Conservation (phyloP, 2,797 vertebrate species). For the Todus mexicanus region DNA sequence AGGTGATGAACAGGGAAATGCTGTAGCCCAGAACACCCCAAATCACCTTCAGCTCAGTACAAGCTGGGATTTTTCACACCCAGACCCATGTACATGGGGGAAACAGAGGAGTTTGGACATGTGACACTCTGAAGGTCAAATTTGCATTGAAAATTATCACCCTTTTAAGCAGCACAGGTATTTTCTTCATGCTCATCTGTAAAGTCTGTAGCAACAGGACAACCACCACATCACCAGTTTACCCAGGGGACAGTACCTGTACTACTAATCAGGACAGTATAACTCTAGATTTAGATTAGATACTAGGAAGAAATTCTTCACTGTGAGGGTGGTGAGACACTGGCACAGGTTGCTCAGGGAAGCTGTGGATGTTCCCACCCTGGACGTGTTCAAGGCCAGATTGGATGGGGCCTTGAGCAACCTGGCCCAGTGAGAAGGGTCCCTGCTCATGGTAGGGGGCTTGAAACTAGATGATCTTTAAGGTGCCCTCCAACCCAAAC, state of each 20-base stretch:
- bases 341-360: too few relatives aligned
- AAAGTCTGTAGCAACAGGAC: not conserved
- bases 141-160: not conserved
- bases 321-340: too few relatives aligned
- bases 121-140: not conserved
- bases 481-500: too few relatives aligned
- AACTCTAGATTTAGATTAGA: too few relatives aligned
- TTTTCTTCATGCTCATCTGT: not conserved
- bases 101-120: not conserved
- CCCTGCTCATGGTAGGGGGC: too few relatives aligned
- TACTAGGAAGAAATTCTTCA: too few relatives aligned
- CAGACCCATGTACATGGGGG: accelerated
- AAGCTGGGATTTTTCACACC: not conserved
- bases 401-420: too few relatives aligned
- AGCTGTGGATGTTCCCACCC: too few relatives aligned
- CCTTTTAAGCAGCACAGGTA: not conserved
- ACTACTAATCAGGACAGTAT: not conserved
- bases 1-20: not conserved
- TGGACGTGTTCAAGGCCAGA: too few relatives aligned
- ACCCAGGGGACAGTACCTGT: not conserved
- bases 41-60: not conserved
- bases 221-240: not conserved
- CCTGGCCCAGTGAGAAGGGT: too few relatives aligned
- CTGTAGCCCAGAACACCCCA: not conserved
- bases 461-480: too few relatives aligned